Conservation (phyloP, 2,113 vertebrate species). For the Paraplagusia blochii region DNA sequence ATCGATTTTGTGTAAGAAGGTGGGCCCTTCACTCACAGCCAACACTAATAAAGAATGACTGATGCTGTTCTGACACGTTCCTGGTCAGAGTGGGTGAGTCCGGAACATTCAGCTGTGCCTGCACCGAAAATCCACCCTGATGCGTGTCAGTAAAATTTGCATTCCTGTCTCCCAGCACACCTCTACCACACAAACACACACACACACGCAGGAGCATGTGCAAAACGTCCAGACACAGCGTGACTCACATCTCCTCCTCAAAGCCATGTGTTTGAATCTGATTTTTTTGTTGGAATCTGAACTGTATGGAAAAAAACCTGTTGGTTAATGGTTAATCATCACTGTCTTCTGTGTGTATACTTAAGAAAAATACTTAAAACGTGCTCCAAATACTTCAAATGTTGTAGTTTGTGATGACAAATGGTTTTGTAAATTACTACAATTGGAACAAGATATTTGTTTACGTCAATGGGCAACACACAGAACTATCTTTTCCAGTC, state of each 20-base stretch:
- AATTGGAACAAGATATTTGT: too few species aligned
- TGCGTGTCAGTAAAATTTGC: slow-evolving; percentile 13
- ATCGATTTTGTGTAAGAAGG: slow-evolving; percentile 35
- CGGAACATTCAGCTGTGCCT: not conserved
- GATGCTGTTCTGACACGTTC: slow-evolving; percentile 23
- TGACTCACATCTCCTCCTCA: not conserved
- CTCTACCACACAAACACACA: not conserved
- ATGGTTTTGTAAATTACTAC: too few species aligned
- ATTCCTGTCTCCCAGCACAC: slow-evolving; percentile 1
- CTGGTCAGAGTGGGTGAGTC: slow-evolving; percentile 14
- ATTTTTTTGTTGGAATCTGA: not conserved
- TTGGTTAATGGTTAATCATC: not conserved
- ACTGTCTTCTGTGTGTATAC: too few species aligned
- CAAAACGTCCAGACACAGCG: not conserved
- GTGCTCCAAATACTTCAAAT: too few species aligned
- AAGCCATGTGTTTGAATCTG: slow-evolving; percentile 7
- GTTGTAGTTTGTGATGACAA: too few species aligned
- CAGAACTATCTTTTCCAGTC: too few species aligned
- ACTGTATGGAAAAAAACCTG: not conserved
- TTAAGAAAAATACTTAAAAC: not conserved
- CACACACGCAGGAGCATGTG: not conserved
- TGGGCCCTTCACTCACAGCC: slow-evolving; percentile 28
- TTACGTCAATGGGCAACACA: too few species aligned
- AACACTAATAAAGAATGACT: slow-evolving; percentile 25
- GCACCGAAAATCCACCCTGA: slow-evolving; percentile 22